Percentiles rank a stretch among this genome's conserved stretches.
Conservation (phyloP, 2,797 vertebrate species). For the Leptoclinus maculatus region DNA sequence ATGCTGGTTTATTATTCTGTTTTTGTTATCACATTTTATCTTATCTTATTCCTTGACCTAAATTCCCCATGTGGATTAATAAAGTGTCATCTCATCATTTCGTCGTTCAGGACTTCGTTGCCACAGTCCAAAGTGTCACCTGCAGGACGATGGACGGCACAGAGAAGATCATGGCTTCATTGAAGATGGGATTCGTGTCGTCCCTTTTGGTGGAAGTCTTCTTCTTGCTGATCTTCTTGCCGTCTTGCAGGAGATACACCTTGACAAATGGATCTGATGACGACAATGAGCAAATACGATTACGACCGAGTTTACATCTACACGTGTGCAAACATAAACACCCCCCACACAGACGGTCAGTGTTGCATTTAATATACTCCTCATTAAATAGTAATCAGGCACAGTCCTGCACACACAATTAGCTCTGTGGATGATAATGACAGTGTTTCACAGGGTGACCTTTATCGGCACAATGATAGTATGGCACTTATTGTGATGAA, state of each 20-base stretch:
- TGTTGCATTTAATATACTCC: constrained; percentile 1
- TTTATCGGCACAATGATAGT: constrained; percentile 10
- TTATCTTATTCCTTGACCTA: constrained; percentile 11
- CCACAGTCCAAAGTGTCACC: constrained; percentile 77
- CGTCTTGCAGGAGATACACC: constrained; percentile 98
- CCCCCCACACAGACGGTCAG: not conserved
- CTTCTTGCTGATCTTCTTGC: constrained; percentile 99
- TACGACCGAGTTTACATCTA: not conserved
- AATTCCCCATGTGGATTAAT: not conserved
- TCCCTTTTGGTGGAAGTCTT: constrained; percentile 95
- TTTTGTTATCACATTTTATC: not conserved
- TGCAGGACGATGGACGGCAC: constrained; percentile 95
- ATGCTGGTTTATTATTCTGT: not conserved
- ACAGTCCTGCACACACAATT: constrained; percentile 7
- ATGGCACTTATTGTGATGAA: constrained; percentile 18
- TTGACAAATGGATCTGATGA: constrained; percentile 95
- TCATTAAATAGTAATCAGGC: constrained; percentile 28
- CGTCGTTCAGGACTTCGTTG: not conserved
- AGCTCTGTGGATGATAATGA: constrained; percentile 19
- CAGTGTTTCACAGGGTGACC: constrained; percentile 23
- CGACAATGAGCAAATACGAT: not conserved
- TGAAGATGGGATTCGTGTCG: constrained; percentile 96
- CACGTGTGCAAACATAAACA: not conserved
- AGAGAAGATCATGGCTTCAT: constrained; percentile 99
- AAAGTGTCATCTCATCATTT: not conserved